phyloP scores from a whole-genome alignment of 2,888 invertebrate species.

The Spicauda simplicius region DNA sequence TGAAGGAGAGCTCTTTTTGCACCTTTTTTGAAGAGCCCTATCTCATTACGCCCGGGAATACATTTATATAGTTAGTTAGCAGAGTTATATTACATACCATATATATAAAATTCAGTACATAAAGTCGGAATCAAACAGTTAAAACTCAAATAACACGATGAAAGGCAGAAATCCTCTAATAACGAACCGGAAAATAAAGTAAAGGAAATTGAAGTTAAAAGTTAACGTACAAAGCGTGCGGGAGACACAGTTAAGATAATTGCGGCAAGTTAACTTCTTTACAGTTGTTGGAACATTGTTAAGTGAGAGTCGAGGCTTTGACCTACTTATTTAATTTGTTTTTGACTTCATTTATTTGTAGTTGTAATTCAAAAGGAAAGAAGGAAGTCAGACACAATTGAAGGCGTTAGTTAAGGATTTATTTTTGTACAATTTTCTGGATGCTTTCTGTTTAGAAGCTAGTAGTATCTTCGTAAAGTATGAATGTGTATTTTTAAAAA shows the following conservation, averaged over 20 bases:
- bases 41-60: too few species aligned
- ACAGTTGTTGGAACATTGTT: conserved; percentile 25
- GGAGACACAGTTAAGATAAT: conserved; percentile 17
- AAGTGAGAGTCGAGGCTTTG: conserved; percentile 1
- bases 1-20: too few species aligned
- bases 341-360: background rate
- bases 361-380: too few species aligned
- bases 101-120: too few species aligned
- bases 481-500: too few species aligned
- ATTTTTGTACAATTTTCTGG: too few species aligned
- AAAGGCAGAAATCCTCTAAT: conserved; percentile 19
- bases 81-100: too few species aligned
- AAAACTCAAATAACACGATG: background rate
- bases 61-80: too few species aligned
- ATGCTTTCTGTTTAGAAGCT: too few species aligned
- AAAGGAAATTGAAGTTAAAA: conserved; percentile 26
- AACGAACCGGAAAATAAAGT: conserved; percentile 22
- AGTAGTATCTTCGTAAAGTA: too few species aligned
- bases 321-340: background rate
- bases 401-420: background rate
- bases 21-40: too few species aligned
- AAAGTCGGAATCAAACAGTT: too few species aligned
- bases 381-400: background rate
- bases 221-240: conserved; percentile 10
- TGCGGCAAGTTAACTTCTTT: conserved; percentile 15